These are phyloP conservation scores for Amazona guildingii DNA, from an alignment of 2,113 vertebrate genomes.

Conservation along the genomic window DNA sequence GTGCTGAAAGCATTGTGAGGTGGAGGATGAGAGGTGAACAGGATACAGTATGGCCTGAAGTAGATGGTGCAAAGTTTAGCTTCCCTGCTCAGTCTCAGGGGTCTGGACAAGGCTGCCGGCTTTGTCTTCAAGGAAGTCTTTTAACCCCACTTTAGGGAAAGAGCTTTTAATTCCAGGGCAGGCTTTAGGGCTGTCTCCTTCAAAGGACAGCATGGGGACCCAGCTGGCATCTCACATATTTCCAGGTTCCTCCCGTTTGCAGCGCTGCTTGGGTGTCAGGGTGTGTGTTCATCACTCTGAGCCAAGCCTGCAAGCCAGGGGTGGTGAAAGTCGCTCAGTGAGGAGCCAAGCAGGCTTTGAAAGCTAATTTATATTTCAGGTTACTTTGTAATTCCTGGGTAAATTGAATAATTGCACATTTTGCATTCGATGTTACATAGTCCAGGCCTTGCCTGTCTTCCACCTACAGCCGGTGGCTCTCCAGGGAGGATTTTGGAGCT, in stretches of 20 bases:
- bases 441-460: neutral
- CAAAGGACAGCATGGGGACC: neutral
- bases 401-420: neutral
- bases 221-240: neutral
- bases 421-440: neutral
- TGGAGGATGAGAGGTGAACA: neutral
- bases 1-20: neutral
- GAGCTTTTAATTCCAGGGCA: neutral
- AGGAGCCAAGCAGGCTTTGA: neutral
- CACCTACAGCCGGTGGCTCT: accelerated
- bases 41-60: neutral
- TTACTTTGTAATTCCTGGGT: neutral
- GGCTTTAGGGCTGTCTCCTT: neutral
- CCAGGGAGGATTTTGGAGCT: neutral
- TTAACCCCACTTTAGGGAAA: neutral
- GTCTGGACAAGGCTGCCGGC: neutral
- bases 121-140: neutral
- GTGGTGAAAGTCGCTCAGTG: neutral
- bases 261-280: accelerated
- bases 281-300: accelerated
- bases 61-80: neutral
- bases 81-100: neutral
- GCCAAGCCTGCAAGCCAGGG: neutral
- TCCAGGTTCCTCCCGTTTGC: neutral
- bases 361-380: neutral